Base-by-base conservation (phyloP, 2,113 vertebrate genomes). In the Myrmophylax atrothorax region DNA sequence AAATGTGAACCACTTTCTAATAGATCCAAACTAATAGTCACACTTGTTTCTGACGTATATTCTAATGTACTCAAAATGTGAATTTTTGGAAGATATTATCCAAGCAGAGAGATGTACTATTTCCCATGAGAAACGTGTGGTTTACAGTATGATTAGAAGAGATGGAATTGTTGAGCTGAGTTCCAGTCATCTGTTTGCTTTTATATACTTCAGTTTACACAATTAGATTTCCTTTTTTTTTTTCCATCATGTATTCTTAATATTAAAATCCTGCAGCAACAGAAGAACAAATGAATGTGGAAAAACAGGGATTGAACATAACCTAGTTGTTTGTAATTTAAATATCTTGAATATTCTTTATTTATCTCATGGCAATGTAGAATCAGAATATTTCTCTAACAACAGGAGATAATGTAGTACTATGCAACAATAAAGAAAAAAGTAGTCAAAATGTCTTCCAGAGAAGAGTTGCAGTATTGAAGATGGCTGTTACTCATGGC, bases 181-280 rank as follows among this genome's bases (percentile, higher is more conserved):
- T 38, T 74, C 22, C 3, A 2, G 10, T 94, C 1, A 0, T 77
- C 23, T 72, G 3, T 79, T 88, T 83, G 67, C 35, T 92, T 92
- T 88, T 79, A 14, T 4, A 3, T 88, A 35, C 14, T 93, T 67
- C 3, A 42, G 4, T 85, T 94, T 47, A 64, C 24, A 60, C 4
- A 38, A 10, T 58, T 63, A 44, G 53, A 40, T 3, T 64, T 52
- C 1, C 3, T 15, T 10, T 53, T 49, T 33, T 13, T 47, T 22
- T 38, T 49, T 73, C 14, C 37, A 7, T 7, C 3, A 3, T 25
- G 6, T 76, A 4, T 53, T 87, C 23, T 55, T 82, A 58, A 40
- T 3, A 7, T 26, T 52, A n/a, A 63, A 92, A 37, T 70, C 1
- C 0, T 7, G 2, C 40, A 70, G n/a, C 37, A 40, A 7, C 1